A percentile compares a stretch with the other conserved stretches of the same genome.
phyloP scores from a whole-genome alignment of 2,888 invertebrate species.

The Heterodera filipjevi region DNA sequence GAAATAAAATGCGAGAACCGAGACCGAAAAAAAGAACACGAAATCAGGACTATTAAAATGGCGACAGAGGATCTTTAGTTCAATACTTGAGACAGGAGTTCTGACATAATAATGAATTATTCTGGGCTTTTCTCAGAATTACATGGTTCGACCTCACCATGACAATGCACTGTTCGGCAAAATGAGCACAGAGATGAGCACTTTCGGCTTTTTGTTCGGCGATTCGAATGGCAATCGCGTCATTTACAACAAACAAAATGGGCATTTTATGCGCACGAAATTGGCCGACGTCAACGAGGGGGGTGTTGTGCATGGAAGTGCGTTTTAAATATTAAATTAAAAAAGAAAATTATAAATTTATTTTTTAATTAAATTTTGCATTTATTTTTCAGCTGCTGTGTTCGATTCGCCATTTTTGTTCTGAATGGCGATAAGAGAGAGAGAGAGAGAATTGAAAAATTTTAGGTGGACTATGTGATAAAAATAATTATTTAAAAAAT shows the following conservation, averaged over 20 bases:
- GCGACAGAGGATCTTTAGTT: no score
- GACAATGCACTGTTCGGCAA: constrained; percentile 64
- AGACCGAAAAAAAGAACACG: no score
- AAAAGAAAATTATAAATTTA: background rate
- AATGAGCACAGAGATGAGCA: constrained; percentile 88
- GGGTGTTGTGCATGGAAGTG: constrained; percentile 44
- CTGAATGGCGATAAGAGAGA: no score
- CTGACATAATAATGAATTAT: no score
- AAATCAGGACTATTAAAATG: no score
- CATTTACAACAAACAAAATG: constrained; percentile 31
- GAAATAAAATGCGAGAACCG: no score
- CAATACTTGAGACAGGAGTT: no score
- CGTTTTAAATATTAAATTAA: background rate
- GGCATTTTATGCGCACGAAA: constrained; percentile 59
- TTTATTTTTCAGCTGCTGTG: background rate
- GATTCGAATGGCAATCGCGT: constrained; percentile 22
- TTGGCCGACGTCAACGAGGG: constrained; percentile 58
- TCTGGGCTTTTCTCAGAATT: constrained; percentile 49
- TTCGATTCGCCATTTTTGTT: background rate
- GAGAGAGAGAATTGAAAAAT: no score
- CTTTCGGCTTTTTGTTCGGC: constrained; percentile 75
- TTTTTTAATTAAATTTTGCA: background rate
- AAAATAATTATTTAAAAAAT: no score
- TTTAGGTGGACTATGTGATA: no score
- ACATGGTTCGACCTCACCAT: constrained; percentile 51